Base-by-base conservation (phyloP, 1,140 invertebrate species). In the Lordiphosa stackelbergi region DNA sequence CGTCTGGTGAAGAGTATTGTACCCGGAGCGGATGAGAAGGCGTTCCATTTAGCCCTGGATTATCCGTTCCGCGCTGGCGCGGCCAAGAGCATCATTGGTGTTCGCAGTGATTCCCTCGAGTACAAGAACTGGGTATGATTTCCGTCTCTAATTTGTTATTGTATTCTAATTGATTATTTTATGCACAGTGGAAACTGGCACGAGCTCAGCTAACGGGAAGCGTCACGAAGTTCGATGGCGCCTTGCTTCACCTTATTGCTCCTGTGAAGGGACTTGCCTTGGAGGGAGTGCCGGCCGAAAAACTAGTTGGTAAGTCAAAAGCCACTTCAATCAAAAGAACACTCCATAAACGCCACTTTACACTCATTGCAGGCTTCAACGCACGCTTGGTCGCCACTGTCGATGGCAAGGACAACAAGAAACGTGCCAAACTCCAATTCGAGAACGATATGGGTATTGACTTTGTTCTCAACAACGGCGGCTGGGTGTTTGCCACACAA, bases 41-140 rank as follows among this genome's bases (percentile, higher is more conserved):
- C 91, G 13, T 92, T 91, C 66, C 70, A 88, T 12, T 87, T 91
- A 64, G 91, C 90, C 3, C 73, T 90, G 3, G 66, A 88, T 6
- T 93, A 92, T 88, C 91, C 91, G 35, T 93, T 91, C 88, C 89
- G 92, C 81, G 85, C 90, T 4, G 90, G 89, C 5, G 90, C 92
- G 3, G 88, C 89, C 0, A 92, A 91, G 66, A 88, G 88, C 19
- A 90, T 93, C 8, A 74, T 93, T 61, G 90, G 88, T 2, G 85
- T 92, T 22, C 68, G 84, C n/a, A 72, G 73, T 7, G 57, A 81
- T 52, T 48, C 71, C 0, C 53, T 85, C 4, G 69, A 77, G 28
- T 85, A 85, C 45, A 68, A 62, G 5, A 88, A 87, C 61, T 77
- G 83, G 70, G 84, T 88, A 79, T 69, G 64, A 38, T 19, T 8